phyloP scores from a whole-genome alignment of 2,113 vertebrate genomes.

The Ibidorhyncha struthersii region DNA sequence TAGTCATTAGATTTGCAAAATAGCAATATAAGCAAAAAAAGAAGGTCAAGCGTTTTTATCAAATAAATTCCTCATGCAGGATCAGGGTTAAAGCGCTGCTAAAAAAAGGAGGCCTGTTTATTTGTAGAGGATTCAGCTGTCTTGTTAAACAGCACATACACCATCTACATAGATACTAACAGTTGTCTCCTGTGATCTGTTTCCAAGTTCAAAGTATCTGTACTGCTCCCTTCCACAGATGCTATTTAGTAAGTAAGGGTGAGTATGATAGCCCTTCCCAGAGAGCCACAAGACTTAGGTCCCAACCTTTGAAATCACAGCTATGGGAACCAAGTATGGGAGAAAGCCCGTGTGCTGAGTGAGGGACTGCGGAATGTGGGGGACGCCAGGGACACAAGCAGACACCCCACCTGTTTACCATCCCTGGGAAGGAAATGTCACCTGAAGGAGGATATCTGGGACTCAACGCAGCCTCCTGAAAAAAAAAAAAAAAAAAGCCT shows the following conservation, averaged over 20 bases:
- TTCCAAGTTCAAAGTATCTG: background rate
- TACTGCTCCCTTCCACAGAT: background rate
- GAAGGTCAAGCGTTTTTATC: background rate
- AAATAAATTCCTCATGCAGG: background rate
- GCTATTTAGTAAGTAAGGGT: background rate
- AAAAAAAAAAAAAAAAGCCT: background rate
- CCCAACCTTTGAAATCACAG: background rate
- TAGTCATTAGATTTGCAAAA: background rate
- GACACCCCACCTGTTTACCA: rapidly evolving
- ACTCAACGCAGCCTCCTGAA: background rate
- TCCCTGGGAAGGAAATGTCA: background rate
- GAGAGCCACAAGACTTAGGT: background rate
- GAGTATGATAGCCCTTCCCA: background rate
- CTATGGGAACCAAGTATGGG: background rate
- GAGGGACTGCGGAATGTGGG: background rate
- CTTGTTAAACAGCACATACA: constrained; percentile 15
- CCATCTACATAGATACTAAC: background rate
- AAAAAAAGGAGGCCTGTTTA: background rate
- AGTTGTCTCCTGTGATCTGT: background rate
- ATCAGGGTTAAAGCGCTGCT: constrained; percentile 5
- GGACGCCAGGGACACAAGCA: background rate
- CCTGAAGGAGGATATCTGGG: background rate
- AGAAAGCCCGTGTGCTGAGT: background rate
- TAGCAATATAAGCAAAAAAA: background rate
- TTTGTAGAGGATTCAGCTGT: background rate